Base-by-base conservation (phyloP, 1,140 invertebrate genomes). In the Coboldia fuscipes region DNA sequence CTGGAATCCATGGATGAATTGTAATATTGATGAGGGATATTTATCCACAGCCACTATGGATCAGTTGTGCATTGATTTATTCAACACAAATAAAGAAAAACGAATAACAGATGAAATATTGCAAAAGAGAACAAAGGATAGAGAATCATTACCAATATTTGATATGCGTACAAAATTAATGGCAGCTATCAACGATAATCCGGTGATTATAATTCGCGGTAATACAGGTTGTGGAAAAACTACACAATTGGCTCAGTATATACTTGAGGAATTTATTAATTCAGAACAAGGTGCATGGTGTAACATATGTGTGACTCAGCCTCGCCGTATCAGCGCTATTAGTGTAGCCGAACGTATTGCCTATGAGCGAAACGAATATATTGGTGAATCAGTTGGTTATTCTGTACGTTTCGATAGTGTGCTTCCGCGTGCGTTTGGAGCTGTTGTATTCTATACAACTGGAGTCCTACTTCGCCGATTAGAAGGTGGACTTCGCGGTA, bases 1-100 rank as follows among this genome's bases (percentile, higher is more conserved):
- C 56, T 97, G 92, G 90, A 93, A 97, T 60, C 75, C 90, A 7
- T 97, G 90, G 90, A 77, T 71, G 17, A 75, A 71, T 0, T 88
- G 81, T 45, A 96, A 96, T 50, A 93, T 97, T 45, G 92, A 94
- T 45, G 85, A 92, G 49, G 88, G 76, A 33, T 84, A 82, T 8
- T 56, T 97, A 27, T 82, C 89, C 2, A 66, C 66, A 7, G 68
- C 71, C 0, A 60, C 65, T 4, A 60, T 97, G 40, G 83, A 90
- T 17, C 58, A 79, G 30, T 66, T 96, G 3, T 92, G 84, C 41
- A 54, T 67, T 6, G 75, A 90, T 38, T 61, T 96, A 30, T 60
- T 72, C 38, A 60, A 62, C 12, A 62, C 66, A 21, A 58, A 71
- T 36, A 62, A 71, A 16, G 62, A 75, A 7, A 58, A 70, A 16